Base-by-base conservation (phyloP, 1,140 invertebrate species). In the Dendrolimus kikuchii region DNA sequence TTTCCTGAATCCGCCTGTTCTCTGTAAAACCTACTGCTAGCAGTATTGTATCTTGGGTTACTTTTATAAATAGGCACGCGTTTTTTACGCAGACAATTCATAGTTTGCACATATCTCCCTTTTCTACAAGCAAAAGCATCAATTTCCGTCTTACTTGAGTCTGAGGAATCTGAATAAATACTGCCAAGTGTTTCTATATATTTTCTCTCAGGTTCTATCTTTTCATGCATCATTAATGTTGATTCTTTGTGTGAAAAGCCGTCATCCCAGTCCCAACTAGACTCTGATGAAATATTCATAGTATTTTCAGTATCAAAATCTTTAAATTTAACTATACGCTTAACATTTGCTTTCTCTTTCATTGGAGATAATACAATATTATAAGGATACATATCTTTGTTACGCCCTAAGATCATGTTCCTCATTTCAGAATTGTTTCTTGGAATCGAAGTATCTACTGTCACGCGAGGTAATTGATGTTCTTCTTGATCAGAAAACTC, bases 381-480 rank as follows among this genome's bases (percentile, higher is more conserved):
- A 42, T 83, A 86, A 23, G 81, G 81, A 66, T 82, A 83, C 4
- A 67, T 45, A 53, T 77, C 62, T 47, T 66, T 53, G 55, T 74
- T 81, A 7, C 74, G 59, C 8, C 81, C 78, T 53, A 83, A 62
- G 60, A 83, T 79, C 54, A 86, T 66, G 49, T 83, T 68, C 64
- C 74, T 74, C 36, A 83, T 77, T 48, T 82, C 75, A 39, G 60
- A 53, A n/a, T 51, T 46, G 52, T 63, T 65, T 8, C 40, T 39
- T 57, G 52, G 62, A 38, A 49, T 65, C 5, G 52, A 45, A 47
- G 59, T 43, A 49, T 67, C 66, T 5, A 69, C 60, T 37, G 59
- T 54, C 5, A 81, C 70, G 47, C 71, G 62, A 6, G 79, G 81
- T 46, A 83, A 59, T 5, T 9, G n/a, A 52, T 59, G 55, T 44